A percentile compares a stretch with the other conserved stretches of the same genome.
These are phyloP conservation scores for Todiramphus chloris DNA, from an alignment of 2,113 vertebrate species.

Conservation along the genomic window DNA sequence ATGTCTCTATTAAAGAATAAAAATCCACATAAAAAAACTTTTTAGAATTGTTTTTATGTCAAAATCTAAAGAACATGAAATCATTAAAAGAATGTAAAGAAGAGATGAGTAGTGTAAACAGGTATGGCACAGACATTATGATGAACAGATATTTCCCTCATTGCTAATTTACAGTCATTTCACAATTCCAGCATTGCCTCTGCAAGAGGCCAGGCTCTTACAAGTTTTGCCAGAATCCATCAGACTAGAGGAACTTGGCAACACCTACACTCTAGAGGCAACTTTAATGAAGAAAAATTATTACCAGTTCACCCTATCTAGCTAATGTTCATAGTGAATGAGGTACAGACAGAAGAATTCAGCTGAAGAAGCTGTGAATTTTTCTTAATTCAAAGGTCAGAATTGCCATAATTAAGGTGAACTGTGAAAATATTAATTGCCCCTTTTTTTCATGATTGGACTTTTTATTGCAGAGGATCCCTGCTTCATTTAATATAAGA, in stretches of 20 bases:
- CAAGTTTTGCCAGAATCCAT: neutral
- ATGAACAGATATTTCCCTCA: neutral
- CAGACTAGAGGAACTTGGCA: neutral
- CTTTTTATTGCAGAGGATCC: neutral
- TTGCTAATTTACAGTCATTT: neutral
- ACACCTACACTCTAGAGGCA: neutral
- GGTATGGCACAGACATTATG: neutral
- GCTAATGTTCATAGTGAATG: neutral
- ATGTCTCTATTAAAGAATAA: neutral
- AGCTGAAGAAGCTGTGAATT: neutral
- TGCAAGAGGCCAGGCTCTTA: neutral
- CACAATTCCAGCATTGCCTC: neutral
- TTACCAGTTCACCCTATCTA: neutral
- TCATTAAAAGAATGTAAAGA: neutral
- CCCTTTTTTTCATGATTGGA: neutral
- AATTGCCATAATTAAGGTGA: neutral
- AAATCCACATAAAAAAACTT: neutral
- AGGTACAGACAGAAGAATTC: neutral
- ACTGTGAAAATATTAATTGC: neutral
- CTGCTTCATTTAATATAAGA: neutral
- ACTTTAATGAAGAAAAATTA: neutral
- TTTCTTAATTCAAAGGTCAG: neutral
- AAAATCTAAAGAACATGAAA: neutral
- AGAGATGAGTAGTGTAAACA: neutral
- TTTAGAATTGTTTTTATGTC: neutral